Evolutionary conservation across 1,140 invertebrate species (phyloP), one percentile per base, ranked within the genome.

Genomic region (Saccostrea echinata): DNA sequence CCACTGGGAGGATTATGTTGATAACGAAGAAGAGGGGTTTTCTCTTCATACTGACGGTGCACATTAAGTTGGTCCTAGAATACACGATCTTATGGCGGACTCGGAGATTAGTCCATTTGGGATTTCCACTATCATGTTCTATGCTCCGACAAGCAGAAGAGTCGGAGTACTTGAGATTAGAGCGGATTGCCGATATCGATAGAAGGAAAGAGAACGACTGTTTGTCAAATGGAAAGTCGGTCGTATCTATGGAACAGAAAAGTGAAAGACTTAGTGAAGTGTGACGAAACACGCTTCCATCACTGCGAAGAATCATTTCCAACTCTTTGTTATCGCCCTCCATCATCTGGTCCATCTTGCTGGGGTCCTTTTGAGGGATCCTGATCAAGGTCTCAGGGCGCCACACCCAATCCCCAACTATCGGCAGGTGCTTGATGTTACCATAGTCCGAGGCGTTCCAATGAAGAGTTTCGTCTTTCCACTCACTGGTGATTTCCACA

Each of bases 1-100:
- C 24, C 4, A 91, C 83, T 1, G 91, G 91, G 1, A 90, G n/a
- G 0, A 91, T 89, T 0, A 90, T 21, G 68, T 88, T 90, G 3
- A 91, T 52, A 8, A 91, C 13, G n/a, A 84, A 85, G 68, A 82
- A 89, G 0, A 51, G 13, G 11, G 88, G 51, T 43, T 85, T 88
- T 30, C 91, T 52, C 35, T 85, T 53, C 11, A 91, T 76, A n/a
- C 21, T 85, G 6, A 91, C n/a, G 1, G 30, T 13, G 9, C 68
- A 76, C 30, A 12, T 30, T 33, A 76, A 33, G 12, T 30, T 27
- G 18, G 30, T 11, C 12, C 16, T 16, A 16, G 2, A 16, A 33
- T 30, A 27, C 11, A 76, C 13, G 24, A 76, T 12, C 27, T 76
- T 27, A 27, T 76, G 27, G 68, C 11, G 13, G 9, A 76, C 68